Evolutionary conservation across 2,888 invertebrate species (phyloP).

Genomic region (Ormyrus labotus): DNA sequence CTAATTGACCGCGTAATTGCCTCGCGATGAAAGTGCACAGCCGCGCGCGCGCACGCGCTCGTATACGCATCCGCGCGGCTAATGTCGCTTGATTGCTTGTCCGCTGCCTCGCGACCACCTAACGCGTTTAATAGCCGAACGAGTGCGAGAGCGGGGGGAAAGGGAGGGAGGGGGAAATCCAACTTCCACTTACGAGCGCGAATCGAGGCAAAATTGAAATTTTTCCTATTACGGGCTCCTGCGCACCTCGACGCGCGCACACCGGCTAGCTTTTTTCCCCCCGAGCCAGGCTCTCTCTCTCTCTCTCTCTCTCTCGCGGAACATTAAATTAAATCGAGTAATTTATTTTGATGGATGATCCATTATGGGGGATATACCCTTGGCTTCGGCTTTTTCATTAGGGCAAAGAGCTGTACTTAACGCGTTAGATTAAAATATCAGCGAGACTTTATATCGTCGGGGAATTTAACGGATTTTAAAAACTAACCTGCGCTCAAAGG

Average conservation of each 20-base stretch:
- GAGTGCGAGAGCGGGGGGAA: not conserved
- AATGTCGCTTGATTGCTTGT: slow-evolving; percentile 38
- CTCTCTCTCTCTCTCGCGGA: too few relatives aligned
- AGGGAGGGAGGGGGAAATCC: not conserved
- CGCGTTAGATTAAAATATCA: slow-evolving; percentile 12
- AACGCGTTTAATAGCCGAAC: slow-evolving; percentile 29
- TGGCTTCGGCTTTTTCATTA: slow-evolving; percentile 19
- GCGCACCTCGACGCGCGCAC: too few relatives aligned
- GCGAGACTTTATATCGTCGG: not conserved
- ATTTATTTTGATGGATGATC: slow-evolving; percentile 19
- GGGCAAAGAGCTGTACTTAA: not conserved
- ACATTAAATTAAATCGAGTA: slow-evolving; percentile 31
- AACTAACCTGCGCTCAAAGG: too few relatives aligned
- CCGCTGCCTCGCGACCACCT: not conserved
- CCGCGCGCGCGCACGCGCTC: too few relatives aligned
- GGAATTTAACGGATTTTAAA: too few relatives aligned
- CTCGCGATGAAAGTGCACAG: slow-evolving; percentile 25
- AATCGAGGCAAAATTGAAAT: slow-evolving; percentile 16
- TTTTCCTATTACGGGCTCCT: slow-evolving; percentile 5
- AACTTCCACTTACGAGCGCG: too few relatives aligned
- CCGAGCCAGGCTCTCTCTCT: too few relatives aligned
- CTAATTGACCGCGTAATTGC: slow-evolving; percentile 43
- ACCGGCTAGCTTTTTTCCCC: not conserved
- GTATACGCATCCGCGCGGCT: not conserved
- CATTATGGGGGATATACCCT: not conserved